A percentile compares a stretch with the other conserved stretches of the same genome.
phyloP scores from a whole-genome alignment of 2,797 vertebrate genomes.

The Hippopotamyrus pictus region DNA sequence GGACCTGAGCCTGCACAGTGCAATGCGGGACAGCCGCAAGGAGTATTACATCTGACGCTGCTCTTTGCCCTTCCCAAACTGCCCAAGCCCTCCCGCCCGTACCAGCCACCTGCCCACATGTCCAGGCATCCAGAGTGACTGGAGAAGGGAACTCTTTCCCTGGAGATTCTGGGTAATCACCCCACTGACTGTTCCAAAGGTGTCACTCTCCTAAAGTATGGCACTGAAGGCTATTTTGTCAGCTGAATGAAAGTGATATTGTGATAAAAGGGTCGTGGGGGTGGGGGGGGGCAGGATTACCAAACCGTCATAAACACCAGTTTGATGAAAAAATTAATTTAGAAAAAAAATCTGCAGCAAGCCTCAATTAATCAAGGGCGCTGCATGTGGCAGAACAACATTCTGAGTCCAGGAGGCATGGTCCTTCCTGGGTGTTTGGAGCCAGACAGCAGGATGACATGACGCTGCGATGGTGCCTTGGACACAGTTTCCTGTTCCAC shows the following conservation, averaged over 20 bases:
- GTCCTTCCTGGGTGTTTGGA: neutral
- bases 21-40: constrained; percentile 82
- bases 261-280: neutral
- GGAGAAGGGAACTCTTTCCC: neutral
- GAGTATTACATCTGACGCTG: constrained; percentile 69
- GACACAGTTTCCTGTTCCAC: neutral
- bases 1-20: constrained; percentile 80
- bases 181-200: neutral
- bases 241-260: neutral
- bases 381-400: neutral
- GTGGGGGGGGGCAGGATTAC: neutral
- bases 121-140: neutral
- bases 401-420: neutral
- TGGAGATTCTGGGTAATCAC: constrained; percentile 20
- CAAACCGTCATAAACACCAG: neutral
- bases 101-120: constrained; percentile 23
- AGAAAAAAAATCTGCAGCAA: neutral
- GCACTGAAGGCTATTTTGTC: constrained; percentile 9
- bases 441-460: neutral
- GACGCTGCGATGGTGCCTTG: neutral
- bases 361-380: neutral
- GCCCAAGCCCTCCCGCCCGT: constrained; percentile 31
- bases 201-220: constrained; percentile 25
- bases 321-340: neutral
- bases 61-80: constrained; percentile 46